These are phyloP conservation scores for Pseudomyrmex flavicornis DNA, from an alignment of 1,140 invertebrate genomes.

Conservation along the genomic window DNA sequence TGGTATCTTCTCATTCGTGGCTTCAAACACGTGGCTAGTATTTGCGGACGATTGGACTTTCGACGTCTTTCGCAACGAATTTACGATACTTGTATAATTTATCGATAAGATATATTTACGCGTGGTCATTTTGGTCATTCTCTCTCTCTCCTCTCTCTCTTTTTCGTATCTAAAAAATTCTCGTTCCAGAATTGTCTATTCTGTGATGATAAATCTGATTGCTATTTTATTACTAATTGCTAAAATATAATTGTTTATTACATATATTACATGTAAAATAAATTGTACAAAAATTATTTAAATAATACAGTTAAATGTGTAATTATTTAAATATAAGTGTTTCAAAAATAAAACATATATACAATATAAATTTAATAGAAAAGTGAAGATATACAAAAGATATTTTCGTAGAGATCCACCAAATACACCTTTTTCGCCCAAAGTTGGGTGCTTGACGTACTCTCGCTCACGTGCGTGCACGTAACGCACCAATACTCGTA, in stretches of 20 bases:
- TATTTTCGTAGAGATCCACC: not conserved
- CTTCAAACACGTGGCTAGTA: too few species aligned
- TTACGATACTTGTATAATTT: slow-evolving; percentile 11
- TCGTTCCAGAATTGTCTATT: not conserved
- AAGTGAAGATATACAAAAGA: not conserved
- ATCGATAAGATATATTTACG: slow-evolving; percentile 2
- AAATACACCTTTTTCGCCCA: not conserved
- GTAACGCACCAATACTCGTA: slow-evolving; percentile 12
- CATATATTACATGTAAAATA: not conserved
- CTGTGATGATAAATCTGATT: not conserved
- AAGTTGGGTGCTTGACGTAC: not conserved
- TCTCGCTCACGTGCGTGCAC: slow-evolving; percentile 39
- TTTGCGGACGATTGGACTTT: not conserved
- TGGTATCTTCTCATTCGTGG: too few species aligned
- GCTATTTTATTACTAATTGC: not conserved
- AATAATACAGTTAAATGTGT: too few species aligned
- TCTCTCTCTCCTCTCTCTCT: not conserved
- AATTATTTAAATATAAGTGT: too few species aligned
- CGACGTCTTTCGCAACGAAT: not conserved
- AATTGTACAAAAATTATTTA: not conserved
- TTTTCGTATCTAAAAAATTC: not conserved
- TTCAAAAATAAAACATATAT: not conserved
- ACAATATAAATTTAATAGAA: not conserved
- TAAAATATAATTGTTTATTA: slow-evolving; percentile 8
- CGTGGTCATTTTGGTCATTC: not conserved